phyloP scores from a whole-genome alignment of 2,888 invertebrate species.

The Pyrochroa serraticornis region DNA sequence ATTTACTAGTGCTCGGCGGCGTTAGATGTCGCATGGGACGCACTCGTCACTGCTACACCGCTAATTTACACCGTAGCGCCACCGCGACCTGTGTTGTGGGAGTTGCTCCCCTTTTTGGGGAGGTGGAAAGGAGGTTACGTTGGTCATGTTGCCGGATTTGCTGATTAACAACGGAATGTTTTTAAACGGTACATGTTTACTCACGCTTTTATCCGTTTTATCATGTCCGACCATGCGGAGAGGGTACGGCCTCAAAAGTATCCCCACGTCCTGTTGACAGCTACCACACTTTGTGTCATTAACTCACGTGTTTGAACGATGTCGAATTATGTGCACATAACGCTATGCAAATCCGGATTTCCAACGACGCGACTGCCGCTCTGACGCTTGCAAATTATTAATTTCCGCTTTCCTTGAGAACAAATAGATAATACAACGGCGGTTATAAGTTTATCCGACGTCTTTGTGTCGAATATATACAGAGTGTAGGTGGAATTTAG shows the following conservation, averaged over 20 bases:
- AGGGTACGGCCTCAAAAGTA: background rate
- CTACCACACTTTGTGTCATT: no score
- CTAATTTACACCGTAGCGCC: constrained; percentile 48
- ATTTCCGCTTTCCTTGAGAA: constrained; percentile 5
- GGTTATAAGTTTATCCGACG: no score
- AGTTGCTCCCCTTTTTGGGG: constrained; percentile 38
- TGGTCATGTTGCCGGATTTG: constrained; percentile 36
- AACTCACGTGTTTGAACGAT: no score
- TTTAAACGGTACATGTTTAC: constrained; percentile 21
- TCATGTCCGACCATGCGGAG: background rate
- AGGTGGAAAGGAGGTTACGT: no score
- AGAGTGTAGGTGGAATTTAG: no score
- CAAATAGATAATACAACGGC: constrained; percentile 3
- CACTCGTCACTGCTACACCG: constrained; percentile 49
- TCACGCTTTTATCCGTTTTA: constrained; percentile 6
- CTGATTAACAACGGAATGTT: constrained; percentile 37
- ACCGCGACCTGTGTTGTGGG: constrained; percentile 45
- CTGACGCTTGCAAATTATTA: constrained; percentile 9
- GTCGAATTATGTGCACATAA: no score
- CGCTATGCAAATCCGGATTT: no score
- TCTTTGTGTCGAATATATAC: no score
- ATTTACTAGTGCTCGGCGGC: constrained; percentile 48
- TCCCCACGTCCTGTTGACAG: background rate
- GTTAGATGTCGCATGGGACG: constrained; percentile 49
- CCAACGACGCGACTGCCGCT: no score